Evolutionary conservation across 1,140 invertebrate genomes (phyloP), one percentile per base, ranked within the genome.

Genomic region (Radopholus similis): DNA sequence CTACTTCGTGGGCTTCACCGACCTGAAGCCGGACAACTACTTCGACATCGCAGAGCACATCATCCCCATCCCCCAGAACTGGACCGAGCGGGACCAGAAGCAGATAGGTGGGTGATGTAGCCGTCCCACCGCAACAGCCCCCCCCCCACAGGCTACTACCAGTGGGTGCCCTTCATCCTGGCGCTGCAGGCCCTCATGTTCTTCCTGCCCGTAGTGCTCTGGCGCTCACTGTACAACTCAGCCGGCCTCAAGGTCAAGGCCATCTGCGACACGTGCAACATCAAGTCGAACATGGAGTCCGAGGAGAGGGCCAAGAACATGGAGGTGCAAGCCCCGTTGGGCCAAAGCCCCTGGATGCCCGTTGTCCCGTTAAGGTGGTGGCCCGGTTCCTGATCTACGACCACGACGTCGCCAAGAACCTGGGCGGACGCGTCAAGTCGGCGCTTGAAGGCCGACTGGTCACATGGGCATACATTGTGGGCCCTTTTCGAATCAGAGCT

Each of bases 141-240:
- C 21, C 30, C 30, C 38, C 23, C 42, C 66, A 58, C 62, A 56
- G 74, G 74, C 6, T 86, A 85, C 66, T 85, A 86, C 74, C 84
- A 85, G 73, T 85, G 85, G 84, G 84, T 86, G 9, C 80, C 80
- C 1, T 83, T 85, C 69, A 76, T 86, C 51, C 63, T 86, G n/a
- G 82, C 83, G 26, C 66, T 85, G 21, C 83, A 84, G 75, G 85
- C 87, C 3, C 89, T 86, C 51, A 54, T 83, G 28, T 87, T 86
- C 77, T 86, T 86, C 66, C 68, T 83, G 21, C 85, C 86, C 8
- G 80, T 84, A 13, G 83, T 82, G 15, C 66, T 86, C 32, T 87
- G 86, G 86, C 54, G 79, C 23, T 32, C 71, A 15, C 72, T 83
- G 15, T 81, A 81, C 47, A 78, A 73, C 55, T 37, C 59, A 13